phyloP scores from a whole-genome alignment of 1,140 invertebrate genomes.

The Paramacrobiotus metropolitanus region DNA sequence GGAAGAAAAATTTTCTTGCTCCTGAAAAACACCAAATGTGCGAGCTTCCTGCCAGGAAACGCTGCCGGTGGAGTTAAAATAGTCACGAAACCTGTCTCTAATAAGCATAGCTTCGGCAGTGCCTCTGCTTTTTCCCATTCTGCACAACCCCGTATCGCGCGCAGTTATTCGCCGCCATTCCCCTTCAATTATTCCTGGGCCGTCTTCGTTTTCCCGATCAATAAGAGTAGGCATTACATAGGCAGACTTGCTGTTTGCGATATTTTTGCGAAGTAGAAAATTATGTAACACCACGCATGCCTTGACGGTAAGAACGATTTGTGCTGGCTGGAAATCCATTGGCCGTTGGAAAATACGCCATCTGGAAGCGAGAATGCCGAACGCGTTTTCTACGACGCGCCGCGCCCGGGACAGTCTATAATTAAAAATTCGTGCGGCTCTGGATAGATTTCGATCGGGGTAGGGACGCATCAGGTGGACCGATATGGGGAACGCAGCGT shows the following conservation, averaged over 20 bases:
- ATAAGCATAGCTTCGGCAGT: background rate
- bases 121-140: background rate
- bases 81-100: background rate
- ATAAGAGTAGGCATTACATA: too few species aligned
- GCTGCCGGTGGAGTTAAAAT: background rate
- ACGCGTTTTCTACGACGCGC: conserved; percentile 17
- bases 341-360: conserved; percentile 10
- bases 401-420: conserved; percentile 15
- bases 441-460: conserved; percentile 8
- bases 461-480: conserved; percentile 15
- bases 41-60: background rate
- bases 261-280: background rate
- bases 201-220: background rate
- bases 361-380: conserved; percentile 14
- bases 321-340: background rate
- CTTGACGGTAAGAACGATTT: background rate
- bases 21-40: too few species aligned
- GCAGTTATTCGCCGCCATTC: background rate
- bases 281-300: background rate
- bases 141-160: background rate
- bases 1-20: too few species aligned
- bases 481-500: conserved; percentile 16
- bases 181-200: too few species aligned
- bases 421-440: conserved; percentile 15
- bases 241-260: background rate